Conservation (phyloP, 1,140 invertebrate species). For the Lepidostoma basale region DNA sequence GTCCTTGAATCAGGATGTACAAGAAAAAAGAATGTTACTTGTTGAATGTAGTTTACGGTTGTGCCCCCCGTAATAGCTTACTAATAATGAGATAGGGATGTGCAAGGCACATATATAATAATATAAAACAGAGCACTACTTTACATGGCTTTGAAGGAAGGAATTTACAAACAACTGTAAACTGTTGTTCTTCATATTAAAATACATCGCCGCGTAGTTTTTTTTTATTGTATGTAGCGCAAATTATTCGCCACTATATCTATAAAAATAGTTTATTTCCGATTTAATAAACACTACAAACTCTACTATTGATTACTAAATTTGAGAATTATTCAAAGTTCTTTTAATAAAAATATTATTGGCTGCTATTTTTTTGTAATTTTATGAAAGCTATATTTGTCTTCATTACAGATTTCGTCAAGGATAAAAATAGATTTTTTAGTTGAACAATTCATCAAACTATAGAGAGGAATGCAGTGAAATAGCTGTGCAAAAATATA, state of each 20-base stretch:
- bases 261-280: constrained; percentile 14
- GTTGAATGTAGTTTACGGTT: too few species aligned
- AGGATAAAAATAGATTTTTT: constrained; percentile 27
- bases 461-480: constrained; percentile 31
- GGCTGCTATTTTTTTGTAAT: constrained; percentile 43
- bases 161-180: too few species aligned
- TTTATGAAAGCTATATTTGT: constrained; percentile 23
- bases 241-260: too few species aligned
- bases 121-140: constrained; percentile 13
- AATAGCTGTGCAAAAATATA: constrained; percentile 41
- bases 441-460: constrained; percentile 3
- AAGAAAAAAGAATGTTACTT: too few species aligned
- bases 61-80: too few species aligned
- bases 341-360: constrained; percentile 1
- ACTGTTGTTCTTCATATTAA: too few species aligned
- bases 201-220: too few species aligned
- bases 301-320: constrained; percentile 3
- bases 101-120: constrained; percentile 14
- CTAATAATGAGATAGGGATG: too few species aligned
- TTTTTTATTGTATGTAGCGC: too few species aligned
- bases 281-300: not conserved
- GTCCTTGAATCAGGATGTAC: too few species aligned
- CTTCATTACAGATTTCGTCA: constrained; percentile 10
- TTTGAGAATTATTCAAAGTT: too few species aligned
- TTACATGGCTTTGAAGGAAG: not conserved